Evolutionary conservation across 2,113 vertebrate genomes (phyloP), one percentile per base, ranked within the genome.

Genomic region (Misgurnus anguillicaudatus): DNA sequence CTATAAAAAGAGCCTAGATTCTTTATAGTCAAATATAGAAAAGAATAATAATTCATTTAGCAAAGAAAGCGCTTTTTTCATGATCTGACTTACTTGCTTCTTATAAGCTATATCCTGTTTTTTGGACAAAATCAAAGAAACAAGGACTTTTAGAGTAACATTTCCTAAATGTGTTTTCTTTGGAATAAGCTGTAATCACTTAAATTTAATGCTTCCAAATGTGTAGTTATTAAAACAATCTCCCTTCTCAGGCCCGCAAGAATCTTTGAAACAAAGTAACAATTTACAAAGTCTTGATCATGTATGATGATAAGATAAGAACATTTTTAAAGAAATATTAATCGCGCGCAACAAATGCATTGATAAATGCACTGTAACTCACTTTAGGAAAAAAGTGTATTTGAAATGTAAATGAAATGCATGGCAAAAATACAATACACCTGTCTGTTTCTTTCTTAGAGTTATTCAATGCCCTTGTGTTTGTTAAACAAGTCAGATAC

Each of bases 121-220:
- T 80, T 78, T 62, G 55, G 74, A 77, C 63, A 73, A 51, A 77
- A 83, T 64, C 64, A 74, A 68, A 80, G 72, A 82, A 80, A 71
- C 70, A 57, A 82, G 48, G 71, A 6, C 2, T 55, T 78, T 72
- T 80, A 17, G 69, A 39, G 58, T 70, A 82, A 78, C 74, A 78
- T 78, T 82, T 83, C 78, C 78, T 83, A 61, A 77, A 77, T 73
- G 68, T 85, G 75, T 85, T 85, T 78, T 76, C 60, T 62, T 80
- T 83, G 81, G 81, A 79, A 65, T 68, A 51, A n/a, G 14, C 39
- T 14, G 75, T 42, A 51, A 75, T 80, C 73, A 58, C 53, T 77
- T 75, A 58, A 72, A 36, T 71, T 66, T 80, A 63, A 66, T 78
- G 78, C 68, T 85, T 79, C 81, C 58, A 77, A 77, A 78, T 60